phyloP scores from a whole-genome alignment of 2,888 invertebrate species.

The Tenthredo mesomela region DNA sequence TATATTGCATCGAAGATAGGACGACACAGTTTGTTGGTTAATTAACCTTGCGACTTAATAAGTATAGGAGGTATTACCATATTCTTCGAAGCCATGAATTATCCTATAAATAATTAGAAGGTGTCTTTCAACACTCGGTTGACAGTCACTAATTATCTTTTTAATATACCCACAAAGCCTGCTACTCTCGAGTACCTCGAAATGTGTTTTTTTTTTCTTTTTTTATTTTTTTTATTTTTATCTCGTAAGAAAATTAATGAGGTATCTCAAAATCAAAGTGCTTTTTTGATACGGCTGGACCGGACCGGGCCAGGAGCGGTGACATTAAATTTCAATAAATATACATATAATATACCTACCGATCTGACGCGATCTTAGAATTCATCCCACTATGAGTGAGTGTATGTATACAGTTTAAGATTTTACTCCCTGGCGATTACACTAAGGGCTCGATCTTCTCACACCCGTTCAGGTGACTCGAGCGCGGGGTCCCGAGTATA shows the following conservation, averaged over 20 bases:
- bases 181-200: neutral
- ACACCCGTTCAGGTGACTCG: constrained; percentile 15
- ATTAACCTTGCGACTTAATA: constrained; percentile 46
- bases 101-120: constrained; percentile 47
- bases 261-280: constrained; percentile 22
- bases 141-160: constrained; percentile 49
- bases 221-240: neutral
- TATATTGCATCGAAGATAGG: neutral
- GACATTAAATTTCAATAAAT: constrained; percentile 3
- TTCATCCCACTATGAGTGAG: neutral
- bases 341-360: neutral
- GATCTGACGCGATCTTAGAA: neutral
- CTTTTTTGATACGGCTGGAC: neutral
- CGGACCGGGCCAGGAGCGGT: neutral
- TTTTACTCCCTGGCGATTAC: constrained; percentile 8
- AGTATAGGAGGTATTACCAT: constrained; percentile 44
- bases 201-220: neutral
- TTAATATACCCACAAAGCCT: constrained; percentile 27
- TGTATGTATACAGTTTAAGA: neutral
- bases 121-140: constrained; percentile 49
- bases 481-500: neutral
- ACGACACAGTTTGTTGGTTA: constrained; percentile 25
- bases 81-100: constrained; percentile 46
- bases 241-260: constrained; percentile 34
- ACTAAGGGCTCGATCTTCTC: neutral